Percentiles rank a stretch among this genome's conserved stretches.
Evolutionary conservation across 2,888 invertebrate genomes (phyloP).

Genomic region (Ennomos erosarius): DNA sequence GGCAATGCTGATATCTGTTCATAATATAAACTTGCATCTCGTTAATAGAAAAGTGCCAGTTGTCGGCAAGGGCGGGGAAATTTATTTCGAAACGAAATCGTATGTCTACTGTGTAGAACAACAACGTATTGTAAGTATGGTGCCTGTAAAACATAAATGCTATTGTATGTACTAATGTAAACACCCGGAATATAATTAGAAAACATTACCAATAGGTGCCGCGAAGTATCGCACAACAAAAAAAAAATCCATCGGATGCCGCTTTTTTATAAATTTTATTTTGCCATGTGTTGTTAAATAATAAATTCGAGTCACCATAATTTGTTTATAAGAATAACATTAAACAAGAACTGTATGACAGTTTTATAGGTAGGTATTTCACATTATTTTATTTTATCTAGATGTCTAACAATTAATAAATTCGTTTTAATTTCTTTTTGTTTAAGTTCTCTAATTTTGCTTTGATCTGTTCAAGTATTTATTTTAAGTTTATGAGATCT

Average conservation of each 20-base stretch:
- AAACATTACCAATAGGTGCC: constrained; percentile 27
- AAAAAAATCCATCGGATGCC: constrained; percentile 21
- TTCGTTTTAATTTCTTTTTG: constrained; percentile 67
- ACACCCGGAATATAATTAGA: constrained; percentile 9
- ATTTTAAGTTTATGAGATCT: constrained; percentile 65
- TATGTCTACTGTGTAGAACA: constrained; percentile 85
- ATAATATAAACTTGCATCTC: constrained; percentile 20
- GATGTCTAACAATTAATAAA: constrained; percentile 77
- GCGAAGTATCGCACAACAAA: constrained; percentile 23
- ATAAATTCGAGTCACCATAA: constrained; percentile 58
- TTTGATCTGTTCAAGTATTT: constrained; percentile 80
- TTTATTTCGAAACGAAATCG: constrained; percentile 83
- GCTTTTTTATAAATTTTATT: constrained; percentile 42
- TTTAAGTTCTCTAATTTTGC: constrained; percentile 82
- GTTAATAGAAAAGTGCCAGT: constrained; percentile 47
- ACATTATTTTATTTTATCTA: constrained; percentile 73
- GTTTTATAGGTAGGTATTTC: constrained; percentile 77
- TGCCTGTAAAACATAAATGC: constrained; percentile 61
- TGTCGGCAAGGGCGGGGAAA: constrained; percentile 64
- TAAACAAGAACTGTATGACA: constrained; percentile 70
- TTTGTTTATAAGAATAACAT: constrained; percentile 61
- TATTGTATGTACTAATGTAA: constrained; percentile 39
- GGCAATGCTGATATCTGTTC: constrained; percentile 16
- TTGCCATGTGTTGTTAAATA: constrained; percentile 67
- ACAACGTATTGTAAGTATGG: constrained; percentile 72